phyloP scores from a whole-genome alignment of 2,888 invertebrate genomes.

The Eupithecia dodoneata region DNA sequence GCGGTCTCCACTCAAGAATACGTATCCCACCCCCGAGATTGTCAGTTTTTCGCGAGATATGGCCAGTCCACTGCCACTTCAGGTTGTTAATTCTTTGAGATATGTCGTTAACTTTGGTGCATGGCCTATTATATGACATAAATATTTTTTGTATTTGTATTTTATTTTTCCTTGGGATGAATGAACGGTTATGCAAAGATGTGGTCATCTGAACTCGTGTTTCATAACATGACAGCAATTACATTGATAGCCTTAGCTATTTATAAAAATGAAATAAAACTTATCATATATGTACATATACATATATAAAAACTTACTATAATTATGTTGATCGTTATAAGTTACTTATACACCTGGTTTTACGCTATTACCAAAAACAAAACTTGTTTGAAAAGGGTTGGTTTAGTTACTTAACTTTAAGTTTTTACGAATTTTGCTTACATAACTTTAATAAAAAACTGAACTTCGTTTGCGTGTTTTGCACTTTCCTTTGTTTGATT shows the following conservation, averaged over 20 bases:
- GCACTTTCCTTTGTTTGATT: neutral
- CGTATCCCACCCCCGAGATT: too few species aligned
- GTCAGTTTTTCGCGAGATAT: too few species aligned
- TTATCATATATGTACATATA: neutral
- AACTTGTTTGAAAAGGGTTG: neutral
- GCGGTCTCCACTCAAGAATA: too few species aligned
- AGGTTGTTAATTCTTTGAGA: neutral
- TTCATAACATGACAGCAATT: neutral
- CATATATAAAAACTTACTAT: too few species aligned
- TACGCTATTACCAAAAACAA: neutral
- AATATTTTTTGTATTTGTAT: conserved; percentile 28
- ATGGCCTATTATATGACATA: neutral
- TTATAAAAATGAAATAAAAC: conserved; percentile 5
- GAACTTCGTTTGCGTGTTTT: neutral
- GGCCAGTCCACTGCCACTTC: neutral
- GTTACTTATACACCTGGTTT: neutral
- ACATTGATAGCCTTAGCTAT: conserved; percentile 7
- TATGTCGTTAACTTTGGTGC: neutral
- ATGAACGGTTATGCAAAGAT: neutral
- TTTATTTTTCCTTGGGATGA: conserved; percentile 6
- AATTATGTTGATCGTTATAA: neutral
- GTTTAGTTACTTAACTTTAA: neutral
- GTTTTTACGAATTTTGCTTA: neutral
- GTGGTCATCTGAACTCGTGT: neutral
- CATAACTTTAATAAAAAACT: neutral